Evolutionary conservation across 2,113 vertebrate species (phyloP).

Genomic region (Notechis scutatus): DNA sequence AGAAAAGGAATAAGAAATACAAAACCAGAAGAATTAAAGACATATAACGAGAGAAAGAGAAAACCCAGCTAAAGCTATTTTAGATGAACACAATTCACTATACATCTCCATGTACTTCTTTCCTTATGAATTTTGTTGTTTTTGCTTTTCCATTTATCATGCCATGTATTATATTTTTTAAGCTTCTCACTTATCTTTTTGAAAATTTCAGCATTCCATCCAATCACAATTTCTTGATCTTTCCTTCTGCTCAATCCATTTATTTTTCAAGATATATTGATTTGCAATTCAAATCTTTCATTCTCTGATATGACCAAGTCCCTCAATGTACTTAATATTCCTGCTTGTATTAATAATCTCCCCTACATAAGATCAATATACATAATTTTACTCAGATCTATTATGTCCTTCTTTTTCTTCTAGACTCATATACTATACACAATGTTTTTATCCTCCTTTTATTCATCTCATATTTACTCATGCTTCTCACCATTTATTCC

Average conservation of each 20-base stretch:
- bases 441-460: neutral
- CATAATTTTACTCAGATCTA: neutral
- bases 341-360: neutral
- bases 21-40: neutral
- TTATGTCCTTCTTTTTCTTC: neutral
- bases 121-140: neutral
- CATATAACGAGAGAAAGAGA: neutral
- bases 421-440: neutral
- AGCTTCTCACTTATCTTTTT: neutral
- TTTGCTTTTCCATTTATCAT: neutral
- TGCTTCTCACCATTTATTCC: neutral
- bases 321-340: neutral
- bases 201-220: neutral
- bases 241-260: neutral
- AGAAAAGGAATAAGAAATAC: neutral
- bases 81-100: neutral
- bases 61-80: neutral
- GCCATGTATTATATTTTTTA: neutral
- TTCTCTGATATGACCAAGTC: neutral
- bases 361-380: neutral
- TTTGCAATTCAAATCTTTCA: neutral
- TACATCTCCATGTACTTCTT: neutral
- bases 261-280: neutral
- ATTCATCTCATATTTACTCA: neutral
- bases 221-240: neutral